Evolutionary conservation across 2,888 invertebrate species (phyloP), one percentile per base, ranked within the genome.

Genomic region (Ophion ventricosus): DNA sequence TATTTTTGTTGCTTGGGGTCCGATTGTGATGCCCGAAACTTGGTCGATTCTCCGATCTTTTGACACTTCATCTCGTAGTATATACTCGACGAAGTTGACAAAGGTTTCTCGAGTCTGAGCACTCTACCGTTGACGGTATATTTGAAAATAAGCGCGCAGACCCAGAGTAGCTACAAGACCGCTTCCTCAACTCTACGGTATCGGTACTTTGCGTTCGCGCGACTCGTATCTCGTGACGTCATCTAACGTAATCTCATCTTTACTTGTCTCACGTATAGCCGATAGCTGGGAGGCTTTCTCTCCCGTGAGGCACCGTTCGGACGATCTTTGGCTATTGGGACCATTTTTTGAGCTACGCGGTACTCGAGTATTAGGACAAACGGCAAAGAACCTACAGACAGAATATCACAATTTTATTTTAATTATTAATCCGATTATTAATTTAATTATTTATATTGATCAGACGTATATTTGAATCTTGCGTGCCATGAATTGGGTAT

Each of bases 21-120:
- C 49, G 49, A 49, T 49, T 3, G 49, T 49, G 1, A n/a, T n/a
- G n/a, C n/a, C n/a, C n/a, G n/a, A n/a, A 49, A 49, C 4, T 11
- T 88, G 72, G 88, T 61, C 14, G 2, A 20, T 40, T 64, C n/a
- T 35, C n/a, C 11, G 17, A 49, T 49, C 17, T 67, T 67, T 49
- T 11, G 25, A 25, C 17, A 49, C 49, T 17, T 11, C 17, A 11
- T 49, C 14, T 56, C 23, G 1, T 56, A n/a, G n/a, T n/a, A n/a
- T n/a, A 54, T 14, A 2, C 23, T n/a, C 10, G 10, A 8, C 29
- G n/a, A 43, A 49, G 43, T 43, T 40, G 2, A 40, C 49, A 23
- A 43, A 23, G 49, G 49, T 23, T 67, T 49, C n/a, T 54, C 69
- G 70, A 40, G 11, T 70, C 25, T 26, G 54, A 54, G 26, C n/a